A percentile compares a stretch with the other conserved stretches of the same genome.
phyloP scores from a whole-genome alignment of 2,797 vertebrate genomes.

The Anabacerthia variegaticeps region DNA sequence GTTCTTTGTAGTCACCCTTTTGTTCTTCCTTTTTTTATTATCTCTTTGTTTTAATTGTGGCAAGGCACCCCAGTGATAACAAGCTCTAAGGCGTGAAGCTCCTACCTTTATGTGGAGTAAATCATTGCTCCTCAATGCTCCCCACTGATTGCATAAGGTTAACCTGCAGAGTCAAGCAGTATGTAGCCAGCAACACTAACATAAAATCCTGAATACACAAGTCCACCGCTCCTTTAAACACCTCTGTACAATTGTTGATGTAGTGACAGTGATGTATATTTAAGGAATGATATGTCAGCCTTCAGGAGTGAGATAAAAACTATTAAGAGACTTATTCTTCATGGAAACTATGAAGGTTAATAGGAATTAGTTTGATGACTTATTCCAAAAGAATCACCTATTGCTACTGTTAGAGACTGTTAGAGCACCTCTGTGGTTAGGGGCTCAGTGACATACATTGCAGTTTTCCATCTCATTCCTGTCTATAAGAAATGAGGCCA shows the following conservation, averaged over 20 bases:
- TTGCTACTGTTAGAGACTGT: neutral
- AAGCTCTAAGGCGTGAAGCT: neutral
- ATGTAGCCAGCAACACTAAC: neutral
- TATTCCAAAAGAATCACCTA: neutral
- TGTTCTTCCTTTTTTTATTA: neutral
- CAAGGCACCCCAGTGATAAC: neutral
- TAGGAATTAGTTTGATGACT: neutral
- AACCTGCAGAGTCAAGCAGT: neutral
- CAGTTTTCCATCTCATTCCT: neutral
- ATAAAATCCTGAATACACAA: neutral
- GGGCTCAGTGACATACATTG: neutral
- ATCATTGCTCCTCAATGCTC: neutral
- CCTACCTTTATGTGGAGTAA: neutral
- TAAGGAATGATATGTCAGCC: neutral
- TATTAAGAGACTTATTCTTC: neutral
- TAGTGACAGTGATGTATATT: neutral
- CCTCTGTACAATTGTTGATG: neutral
- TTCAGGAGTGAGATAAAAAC: neutral
- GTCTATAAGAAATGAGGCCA: neutral
- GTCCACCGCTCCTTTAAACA: neutral
- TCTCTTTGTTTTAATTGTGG: neutral
- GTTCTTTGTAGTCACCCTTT: neutral
- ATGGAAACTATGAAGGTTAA: neutral
- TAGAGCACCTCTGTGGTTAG: neutral
- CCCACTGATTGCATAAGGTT: neutral